These are phyloP conservation scores for Ophthalmolycus amberensis DNA, from an alignment of 2,113 vertebrate species.

Conservation along the genomic window DNA sequence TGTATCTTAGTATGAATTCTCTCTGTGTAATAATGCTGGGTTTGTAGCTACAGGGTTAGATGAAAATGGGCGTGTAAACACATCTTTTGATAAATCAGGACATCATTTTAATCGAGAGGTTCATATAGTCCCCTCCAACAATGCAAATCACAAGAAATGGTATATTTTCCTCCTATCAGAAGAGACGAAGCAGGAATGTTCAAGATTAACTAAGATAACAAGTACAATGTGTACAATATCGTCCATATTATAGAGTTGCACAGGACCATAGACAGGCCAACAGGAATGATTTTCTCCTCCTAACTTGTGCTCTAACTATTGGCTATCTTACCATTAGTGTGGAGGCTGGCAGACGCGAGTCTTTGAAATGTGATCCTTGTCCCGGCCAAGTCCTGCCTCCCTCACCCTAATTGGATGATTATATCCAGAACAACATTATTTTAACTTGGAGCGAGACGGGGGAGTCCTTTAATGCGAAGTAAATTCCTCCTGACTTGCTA, in stretches of 20 bases:
- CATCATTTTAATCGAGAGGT: background rate
- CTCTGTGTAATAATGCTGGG: background rate
- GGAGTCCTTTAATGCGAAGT: conserved; percentile 78
- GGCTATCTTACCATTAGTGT: conserved; percentile 86
- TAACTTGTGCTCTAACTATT: conserved; percentile 57
- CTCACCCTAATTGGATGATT: conserved; percentile 85
- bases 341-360: conserved; percentile 83
- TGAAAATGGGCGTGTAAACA: background rate
- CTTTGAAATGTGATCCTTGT: conserved; percentile 89
- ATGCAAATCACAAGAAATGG: background rate
- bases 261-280: conserved; percentile 49
- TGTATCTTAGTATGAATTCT: background rate
- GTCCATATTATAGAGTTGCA: conserved; percentile 52
- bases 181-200: conserved; percentile 52
- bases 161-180: conserved; percentile 22
- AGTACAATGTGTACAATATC: conserved; percentile 48
- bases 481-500: conserved; percentile 81
- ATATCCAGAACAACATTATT: conserved; percentile 89
- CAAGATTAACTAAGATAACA: conserved; percentile 58
- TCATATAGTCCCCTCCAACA: conserved; percentile 16
- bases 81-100: conserved; percentile 2
- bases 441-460: conserved; percentile 74
- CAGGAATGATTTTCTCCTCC: conserved; percentile 55
- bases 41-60: background rate
- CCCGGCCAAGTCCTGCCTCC: conserved; percentile 83